These are phyloP conservation scores for Scaptomyza polygonia DNA, from an alignment of 2,888 invertebrate genomes.

Conservation along the genomic window DNA sequence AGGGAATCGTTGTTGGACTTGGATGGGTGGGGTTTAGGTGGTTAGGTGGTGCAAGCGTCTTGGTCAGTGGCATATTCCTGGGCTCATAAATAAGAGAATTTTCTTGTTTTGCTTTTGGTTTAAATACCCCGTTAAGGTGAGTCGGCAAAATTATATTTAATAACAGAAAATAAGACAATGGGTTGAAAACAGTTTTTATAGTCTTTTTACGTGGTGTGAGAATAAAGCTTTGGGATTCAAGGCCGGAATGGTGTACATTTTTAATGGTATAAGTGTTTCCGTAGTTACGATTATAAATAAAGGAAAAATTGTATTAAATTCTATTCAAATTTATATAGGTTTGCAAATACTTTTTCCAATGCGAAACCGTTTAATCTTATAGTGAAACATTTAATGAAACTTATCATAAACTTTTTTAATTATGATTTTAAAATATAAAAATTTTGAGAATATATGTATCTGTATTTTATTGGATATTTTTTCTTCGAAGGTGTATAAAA, in stretches of 20 bases:
- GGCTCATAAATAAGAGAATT: slow-evolving; percentile 63
- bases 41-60: slow-evolving; percentile 11
- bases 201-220: slow-evolving; percentile 6
- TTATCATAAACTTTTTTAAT: no score
- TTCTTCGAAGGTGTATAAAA: neutral
- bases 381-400: neutral
- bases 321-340: neutral
- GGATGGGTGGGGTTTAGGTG: slow-evolving; percentile 9
- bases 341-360: neutral
- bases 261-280: slow-evolving; percentile 3
- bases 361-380: neutral
- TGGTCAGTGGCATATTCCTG: slow-evolving; percentile 48
- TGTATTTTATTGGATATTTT: neutral
- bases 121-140: slow-evolving; percentile 60
- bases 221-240: neutral
- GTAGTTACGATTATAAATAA: neutral
- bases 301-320: neutral
- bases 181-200: slow-evolving; percentile 33
- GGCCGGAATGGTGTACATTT: neutral
- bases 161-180: slow-evolving; percentile 75
- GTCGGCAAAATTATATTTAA: slow-evolving; percentile 69
- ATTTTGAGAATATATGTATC: neutral
- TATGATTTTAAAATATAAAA: neutral
- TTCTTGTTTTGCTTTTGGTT: slow-evolving; percentile 4
- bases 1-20: slow-evolving; percentile 23